phyloP scores from a whole-genome alignment of 2,113 vertebrate genomes.

The Prietella phreatophila region DNA sequence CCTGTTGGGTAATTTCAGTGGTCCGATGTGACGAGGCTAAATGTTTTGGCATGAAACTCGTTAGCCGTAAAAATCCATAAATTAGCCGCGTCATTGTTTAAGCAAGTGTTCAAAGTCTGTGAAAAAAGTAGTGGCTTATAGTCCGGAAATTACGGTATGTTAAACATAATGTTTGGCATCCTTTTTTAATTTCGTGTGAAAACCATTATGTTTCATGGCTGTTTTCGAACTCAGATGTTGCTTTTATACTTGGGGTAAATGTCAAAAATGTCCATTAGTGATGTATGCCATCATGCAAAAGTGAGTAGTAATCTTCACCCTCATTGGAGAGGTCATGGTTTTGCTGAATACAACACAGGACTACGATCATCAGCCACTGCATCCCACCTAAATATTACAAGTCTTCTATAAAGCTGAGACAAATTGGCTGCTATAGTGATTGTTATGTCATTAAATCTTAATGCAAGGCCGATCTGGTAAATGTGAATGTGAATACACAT shows the following conservation, averaged over 20 bases:
- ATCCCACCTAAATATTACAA: not conserved
- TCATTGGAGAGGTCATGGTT: not conserved
- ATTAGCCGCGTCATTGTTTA: too few species aligned
- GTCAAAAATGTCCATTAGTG: not conserved
- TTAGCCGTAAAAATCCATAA: too few species aligned
- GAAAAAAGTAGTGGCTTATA: too few species aligned
- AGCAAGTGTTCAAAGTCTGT: too few species aligned
- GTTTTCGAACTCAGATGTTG: not conserved
- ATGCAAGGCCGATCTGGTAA: not conserved
- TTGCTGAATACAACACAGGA: too few species aligned
- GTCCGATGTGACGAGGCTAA: too few species aligned
- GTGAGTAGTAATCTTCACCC: not conserved
- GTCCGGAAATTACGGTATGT: too few species aligned
- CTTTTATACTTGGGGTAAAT: not conserved
- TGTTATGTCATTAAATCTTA: not conserved
- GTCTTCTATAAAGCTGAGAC: not conserved
- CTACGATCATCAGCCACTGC: too few species aligned
- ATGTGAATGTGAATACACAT: not conserved
- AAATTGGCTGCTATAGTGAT: not conserved
- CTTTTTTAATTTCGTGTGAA: not conserved
- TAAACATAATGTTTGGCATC: not conserved
- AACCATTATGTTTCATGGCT: not conserved
- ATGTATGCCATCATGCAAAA: not conserved
- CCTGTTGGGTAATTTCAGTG: too few species aligned
- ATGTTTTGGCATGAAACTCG: too few species aligned